Percentiles rank a stretch among this genome's conserved stretches.
Evolutionary conservation across 2,888 invertebrate species (phyloP).

Genomic region (Ctena decussata): DNA sequence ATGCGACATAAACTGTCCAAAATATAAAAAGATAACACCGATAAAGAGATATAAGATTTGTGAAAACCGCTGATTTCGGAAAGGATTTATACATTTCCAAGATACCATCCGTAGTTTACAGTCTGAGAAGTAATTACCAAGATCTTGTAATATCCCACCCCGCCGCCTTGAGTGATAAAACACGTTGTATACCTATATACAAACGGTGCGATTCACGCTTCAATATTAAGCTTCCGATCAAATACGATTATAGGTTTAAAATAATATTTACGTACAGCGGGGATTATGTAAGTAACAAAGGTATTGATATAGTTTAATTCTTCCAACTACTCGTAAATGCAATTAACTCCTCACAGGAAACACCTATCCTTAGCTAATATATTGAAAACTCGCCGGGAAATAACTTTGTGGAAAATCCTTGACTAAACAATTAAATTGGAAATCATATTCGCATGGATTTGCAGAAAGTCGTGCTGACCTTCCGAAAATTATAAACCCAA

Average conservation of each 20-base stretch:
- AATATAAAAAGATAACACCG: background rate
- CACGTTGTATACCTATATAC: background rate
- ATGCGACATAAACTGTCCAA: background rate
- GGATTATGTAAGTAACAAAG: background rate
- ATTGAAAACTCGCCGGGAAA: background rate
- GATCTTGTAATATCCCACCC: background rate
- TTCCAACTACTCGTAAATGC: conserved; percentile 7
- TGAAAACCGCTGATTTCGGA: background rate
- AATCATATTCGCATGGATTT: conserved; percentile 36
- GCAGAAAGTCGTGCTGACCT: conserved; percentile 1
- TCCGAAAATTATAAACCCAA: background rate
- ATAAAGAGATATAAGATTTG: conserved; percentile 3
- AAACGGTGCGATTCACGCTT: background rate
- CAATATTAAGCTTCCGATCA: background rate
- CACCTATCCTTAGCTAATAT: background rate
- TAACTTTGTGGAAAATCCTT: conserved; percentile 5
- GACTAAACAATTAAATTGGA: conserved; percentile 1
- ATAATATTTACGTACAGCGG: conserved; percentile 4
- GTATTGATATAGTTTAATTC: conserved; percentile 5
- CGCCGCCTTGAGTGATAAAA: conserved; percentile 3
- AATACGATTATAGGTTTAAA: conserved; percentile 11
- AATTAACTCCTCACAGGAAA: background rate
- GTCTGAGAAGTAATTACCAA: background rate
- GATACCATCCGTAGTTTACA: background rate
- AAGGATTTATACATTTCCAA: background rate